A percentile compares a stretch with the other conserved stretches of the same genome.
Evolutionary conservation across 92 coral and sea anemone genomes (phyloP).

Genomic region (Paramuricea clavata): DNA sequence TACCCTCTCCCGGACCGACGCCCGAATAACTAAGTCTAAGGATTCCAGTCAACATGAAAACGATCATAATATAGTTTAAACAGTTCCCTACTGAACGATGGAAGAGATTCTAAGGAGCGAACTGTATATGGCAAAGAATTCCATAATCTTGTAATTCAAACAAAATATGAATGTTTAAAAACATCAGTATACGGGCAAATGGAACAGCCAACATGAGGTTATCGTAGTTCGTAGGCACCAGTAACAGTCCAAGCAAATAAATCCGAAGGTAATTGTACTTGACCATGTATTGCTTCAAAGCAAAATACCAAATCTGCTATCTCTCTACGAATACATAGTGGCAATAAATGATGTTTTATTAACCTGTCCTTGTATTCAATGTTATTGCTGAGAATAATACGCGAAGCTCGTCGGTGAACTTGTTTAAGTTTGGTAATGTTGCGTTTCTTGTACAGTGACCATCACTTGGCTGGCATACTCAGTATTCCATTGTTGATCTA

Average conservation of each 20-base stretch:
- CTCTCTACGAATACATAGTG: background rate
- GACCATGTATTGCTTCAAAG: background rate
- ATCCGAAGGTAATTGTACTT: too few relatives aligned
- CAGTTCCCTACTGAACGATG: too few relatives aligned
- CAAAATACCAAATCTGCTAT: background rate
- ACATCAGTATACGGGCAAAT: background rate
- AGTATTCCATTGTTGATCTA: background rate
- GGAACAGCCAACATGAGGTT: background rate
- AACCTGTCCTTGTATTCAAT: background rate
- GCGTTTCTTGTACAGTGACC: background rate
- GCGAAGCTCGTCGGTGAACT: background rate
- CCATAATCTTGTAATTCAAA: too few relatives aligned
- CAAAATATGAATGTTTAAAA: too few relatives aligned
- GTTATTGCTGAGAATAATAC: background rate
- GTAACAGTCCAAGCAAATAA: too few relatives aligned
- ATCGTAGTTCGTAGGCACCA: background rate
- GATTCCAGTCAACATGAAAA: too few relatives aligned
- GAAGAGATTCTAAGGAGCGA: too few relatives aligned
- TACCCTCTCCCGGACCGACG: too few relatives aligned
- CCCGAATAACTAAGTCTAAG: too few relatives aligned
- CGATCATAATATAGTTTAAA: too few relatives aligned
- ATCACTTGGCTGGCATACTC: background rate
- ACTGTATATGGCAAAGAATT: too few relatives aligned
- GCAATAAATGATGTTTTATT: background rate
- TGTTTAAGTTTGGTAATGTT: background rate